Base-by-base conservation (phyloP, 35 echinoderm and acorn worm species). In the Ptychodera flava region DNA sequence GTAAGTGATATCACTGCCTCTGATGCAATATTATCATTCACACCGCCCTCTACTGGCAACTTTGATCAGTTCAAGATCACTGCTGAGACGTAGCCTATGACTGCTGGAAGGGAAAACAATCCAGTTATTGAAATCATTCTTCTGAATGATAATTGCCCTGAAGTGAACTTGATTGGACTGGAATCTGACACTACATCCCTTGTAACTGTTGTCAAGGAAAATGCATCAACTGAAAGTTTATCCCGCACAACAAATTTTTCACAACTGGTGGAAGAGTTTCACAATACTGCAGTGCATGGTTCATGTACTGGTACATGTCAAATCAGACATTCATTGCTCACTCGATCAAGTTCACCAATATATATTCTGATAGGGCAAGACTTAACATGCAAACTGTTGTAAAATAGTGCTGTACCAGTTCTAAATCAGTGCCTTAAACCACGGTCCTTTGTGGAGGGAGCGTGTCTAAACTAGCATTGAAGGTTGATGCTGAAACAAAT, bases 251-350 rank as follows among this genome's bases (percentile, higher is more conserved):
- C 2, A 28, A 27, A 32, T n/a, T n/a, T 6, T 81, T 91, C 78
- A 91, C 29, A 38, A 91, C 89, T 33, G 45, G 89, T 91, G 30
- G n/a, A n/a, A n/a, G n/a, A n/a, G n/a, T n/a, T n/a, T n/a, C n/a
- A n/a, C n/a, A n/a, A n/a, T n/a, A n/a, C n/a, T n/a, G n/a, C n/a
- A n/a, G n/a, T n/a, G n/a, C n/a, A n/a, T n/a, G n/a, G n/a, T n/a
- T n/a, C n/a, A n/a, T n/a, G n/a, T n/a, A n/a, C n/a, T n/a, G n/a
- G n/a, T n/a, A n/a, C n/a, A n/a, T n/a, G n/a, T n/a, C n/a, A n/a
- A n/a, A n/a, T n/a, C n/a, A n/a, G n/a, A n/a, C n/a, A n/a, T n/a
- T n/a, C n/a, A n/a, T n/a, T n/a, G n/a, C n/a, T n/a, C n/a, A n/a
- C n/a, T n/a, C n/a, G n/a, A n/a, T n/a, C n/a, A n/a, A n/a, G n/a